These are phyloP conservation scores for Ochotona curzoniae DNA, from an alignment of 2,113 vertebrate species.

Conservation along the genomic window DNA sequence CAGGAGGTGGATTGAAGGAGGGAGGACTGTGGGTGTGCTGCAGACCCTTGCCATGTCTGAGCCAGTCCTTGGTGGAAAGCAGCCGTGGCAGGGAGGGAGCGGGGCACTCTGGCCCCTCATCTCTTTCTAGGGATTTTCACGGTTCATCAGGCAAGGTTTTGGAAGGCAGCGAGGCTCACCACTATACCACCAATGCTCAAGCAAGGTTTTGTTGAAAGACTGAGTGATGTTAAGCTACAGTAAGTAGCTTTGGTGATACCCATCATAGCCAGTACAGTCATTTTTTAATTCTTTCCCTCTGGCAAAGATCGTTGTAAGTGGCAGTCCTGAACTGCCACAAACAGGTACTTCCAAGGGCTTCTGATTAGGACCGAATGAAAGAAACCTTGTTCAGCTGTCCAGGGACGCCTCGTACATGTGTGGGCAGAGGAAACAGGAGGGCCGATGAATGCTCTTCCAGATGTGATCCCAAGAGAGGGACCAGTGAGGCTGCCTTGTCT, in stretches of 20 bases:
- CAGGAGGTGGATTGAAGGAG: not conserved
- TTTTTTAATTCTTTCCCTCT: conserved; percentile 11
- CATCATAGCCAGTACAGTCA: not conserved
- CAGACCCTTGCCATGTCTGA: not conserved
- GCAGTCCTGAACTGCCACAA: not conserved
- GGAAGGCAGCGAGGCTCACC: no score
- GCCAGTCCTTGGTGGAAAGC: not conserved
- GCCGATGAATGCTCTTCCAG: not conserved
- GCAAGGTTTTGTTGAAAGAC: not conserved
- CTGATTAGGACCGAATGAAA: not conserved
- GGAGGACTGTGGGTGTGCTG: not conserved
- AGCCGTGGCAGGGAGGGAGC: not conserved
- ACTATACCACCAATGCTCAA: no score
- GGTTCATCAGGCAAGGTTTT: not conserved
- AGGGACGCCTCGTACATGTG: not conserved
- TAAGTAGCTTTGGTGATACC: conserved; percentile 22
- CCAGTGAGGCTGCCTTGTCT: not conserved
- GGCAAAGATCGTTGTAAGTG: not conserved
- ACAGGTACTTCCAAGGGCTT: not conserved
- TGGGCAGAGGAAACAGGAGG: not conserved
- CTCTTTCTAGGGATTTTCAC: conserved; percentile 17
- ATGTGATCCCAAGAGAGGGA: not conserved
- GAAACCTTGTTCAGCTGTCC: not conserved
- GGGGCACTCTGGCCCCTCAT: not conserved
- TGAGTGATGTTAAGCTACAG: not conserved